phyloP scores from a whole-genome alignment of 2,888 invertebrate species.

The Dynastes grantii region DNA sequence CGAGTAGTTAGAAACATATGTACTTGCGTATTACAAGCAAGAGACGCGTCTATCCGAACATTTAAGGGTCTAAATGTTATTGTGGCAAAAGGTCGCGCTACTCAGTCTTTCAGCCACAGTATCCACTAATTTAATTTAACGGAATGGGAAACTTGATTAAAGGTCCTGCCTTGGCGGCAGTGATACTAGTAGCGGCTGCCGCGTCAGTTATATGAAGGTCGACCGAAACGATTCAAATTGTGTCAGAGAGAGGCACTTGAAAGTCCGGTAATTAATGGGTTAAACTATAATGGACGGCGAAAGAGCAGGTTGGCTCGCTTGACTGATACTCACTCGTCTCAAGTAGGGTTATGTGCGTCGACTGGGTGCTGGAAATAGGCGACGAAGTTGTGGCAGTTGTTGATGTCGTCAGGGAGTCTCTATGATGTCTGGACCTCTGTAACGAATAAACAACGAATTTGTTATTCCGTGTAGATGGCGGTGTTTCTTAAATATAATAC shows the following conservation, averaged over 20 bases:
- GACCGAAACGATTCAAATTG: conserved; percentile 35
- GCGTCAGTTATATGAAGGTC: conserved; percentile 11
- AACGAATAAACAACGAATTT: conserved; percentile 59
- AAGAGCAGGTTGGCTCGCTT: conserved; percentile 31
- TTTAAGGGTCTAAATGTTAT: conserved; percentile 35
- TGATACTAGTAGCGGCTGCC: background rate
- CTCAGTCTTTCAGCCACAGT: conserved; percentile 30
- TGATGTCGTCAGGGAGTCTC: conserved; percentile 67
- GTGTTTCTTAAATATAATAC: background rate
- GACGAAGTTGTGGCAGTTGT: conserved; percentile 45
- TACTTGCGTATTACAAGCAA: background rate
- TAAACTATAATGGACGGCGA: conserved; percentile 42
- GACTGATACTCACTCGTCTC: conserved; percentile 68
- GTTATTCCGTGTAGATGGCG: conserved; percentile 7
- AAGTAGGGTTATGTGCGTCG: conserved; percentile 69
- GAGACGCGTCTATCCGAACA: background rate
- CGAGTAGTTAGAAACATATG: background rate
- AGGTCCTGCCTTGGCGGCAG: conserved; percentile 19
- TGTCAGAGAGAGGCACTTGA: conserved; percentile 33
- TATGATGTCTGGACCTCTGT: conserved; percentile 70
- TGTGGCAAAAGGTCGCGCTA: conserved; percentile 24
- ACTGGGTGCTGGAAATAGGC: conserved; percentile 59
- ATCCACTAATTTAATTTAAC: conserved; percentile 46
- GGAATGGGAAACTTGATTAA: conserved; percentile 43
- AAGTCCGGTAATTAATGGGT: conserved; percentile 44